Conservation (phyloP, 2,888 invertebrate species). For the Chironomus riparius region DNA sequence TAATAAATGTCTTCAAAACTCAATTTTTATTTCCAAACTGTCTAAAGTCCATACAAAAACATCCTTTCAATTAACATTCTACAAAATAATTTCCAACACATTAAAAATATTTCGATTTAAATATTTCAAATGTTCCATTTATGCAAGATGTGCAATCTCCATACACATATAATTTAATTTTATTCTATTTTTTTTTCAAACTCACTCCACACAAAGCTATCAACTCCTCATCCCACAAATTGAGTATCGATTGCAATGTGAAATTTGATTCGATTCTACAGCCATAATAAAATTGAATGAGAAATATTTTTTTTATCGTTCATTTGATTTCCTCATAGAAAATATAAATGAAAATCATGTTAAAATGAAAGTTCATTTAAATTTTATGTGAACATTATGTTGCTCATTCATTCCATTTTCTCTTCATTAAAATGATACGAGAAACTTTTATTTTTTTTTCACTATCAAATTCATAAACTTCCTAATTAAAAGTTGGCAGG, state of each 20-base stretch:
- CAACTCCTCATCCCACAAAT: no score
- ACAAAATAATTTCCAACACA: no score
- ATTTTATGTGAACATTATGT: not conserved
- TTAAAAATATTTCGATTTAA: no score
- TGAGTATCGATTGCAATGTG: not conserved
- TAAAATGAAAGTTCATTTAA: not conserved
- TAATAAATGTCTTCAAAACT: no score
- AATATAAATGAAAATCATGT: not conserved
- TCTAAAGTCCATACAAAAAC: no score
- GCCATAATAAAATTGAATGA: not conserved
- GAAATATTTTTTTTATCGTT: not conserved
- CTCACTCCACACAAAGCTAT: no score
- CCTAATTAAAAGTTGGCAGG: not conserved
- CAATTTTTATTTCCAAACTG: no score
- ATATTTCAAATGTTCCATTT: no score
- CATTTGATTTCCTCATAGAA: not conserved
- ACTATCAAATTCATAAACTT: not conserved
- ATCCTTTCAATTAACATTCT: no score
- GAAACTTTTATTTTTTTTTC: not conserved
- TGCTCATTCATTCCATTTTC: not conserved
- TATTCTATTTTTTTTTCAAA: no score
- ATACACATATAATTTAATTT: no score
- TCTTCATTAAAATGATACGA: not conserved
- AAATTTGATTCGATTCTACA: not conserved
- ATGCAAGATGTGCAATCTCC: no score